These are phyloP conservation scores for Colaptes auratus DNA, from an alignment of 2,113 vertebrate species.

Conservation along the genomic window DNA sequence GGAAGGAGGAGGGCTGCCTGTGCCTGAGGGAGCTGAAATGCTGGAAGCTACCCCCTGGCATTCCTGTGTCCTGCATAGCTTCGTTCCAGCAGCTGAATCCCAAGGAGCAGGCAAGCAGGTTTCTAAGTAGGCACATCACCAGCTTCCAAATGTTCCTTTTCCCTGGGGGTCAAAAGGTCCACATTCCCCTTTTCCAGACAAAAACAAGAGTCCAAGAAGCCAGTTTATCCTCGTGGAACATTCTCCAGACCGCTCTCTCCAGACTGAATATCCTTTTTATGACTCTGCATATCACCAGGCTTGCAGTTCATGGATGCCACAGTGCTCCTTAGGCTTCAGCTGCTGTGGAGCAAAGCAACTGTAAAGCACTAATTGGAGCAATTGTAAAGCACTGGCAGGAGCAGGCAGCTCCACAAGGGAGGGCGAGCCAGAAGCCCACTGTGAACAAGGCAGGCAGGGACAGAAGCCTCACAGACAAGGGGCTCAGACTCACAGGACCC, in stretches of 20 bases:
- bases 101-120: background rate
- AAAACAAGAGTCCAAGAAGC: background rate
- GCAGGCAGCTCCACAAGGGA: background rate
- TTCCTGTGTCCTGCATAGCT: background rate
- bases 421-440: rapidly evolving
- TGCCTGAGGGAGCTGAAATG: background rate
- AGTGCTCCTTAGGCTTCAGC: background rate
- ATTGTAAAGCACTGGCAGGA: background rate
- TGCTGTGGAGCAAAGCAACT: background rate
- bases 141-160: background rate
- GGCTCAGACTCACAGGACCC: background rate
- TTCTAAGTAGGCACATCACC: background rate
- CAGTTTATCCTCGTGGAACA: background rate
- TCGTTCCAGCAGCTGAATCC: background rate
- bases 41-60: background rate
- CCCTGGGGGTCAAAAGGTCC: background rate
- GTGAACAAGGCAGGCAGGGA: background rate
- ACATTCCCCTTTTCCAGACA: background rate
- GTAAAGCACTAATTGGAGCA: background rate
- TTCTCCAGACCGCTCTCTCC: background rate
- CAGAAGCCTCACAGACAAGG: background rate
- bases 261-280: background rate
- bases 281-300: background rate
- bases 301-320: background rate
- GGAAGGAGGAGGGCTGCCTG: background rate